Evolutionary conservation across 1,140 invertebrate species (phyloP).

Genomic region (Eriocheir sinensis): DNA sequence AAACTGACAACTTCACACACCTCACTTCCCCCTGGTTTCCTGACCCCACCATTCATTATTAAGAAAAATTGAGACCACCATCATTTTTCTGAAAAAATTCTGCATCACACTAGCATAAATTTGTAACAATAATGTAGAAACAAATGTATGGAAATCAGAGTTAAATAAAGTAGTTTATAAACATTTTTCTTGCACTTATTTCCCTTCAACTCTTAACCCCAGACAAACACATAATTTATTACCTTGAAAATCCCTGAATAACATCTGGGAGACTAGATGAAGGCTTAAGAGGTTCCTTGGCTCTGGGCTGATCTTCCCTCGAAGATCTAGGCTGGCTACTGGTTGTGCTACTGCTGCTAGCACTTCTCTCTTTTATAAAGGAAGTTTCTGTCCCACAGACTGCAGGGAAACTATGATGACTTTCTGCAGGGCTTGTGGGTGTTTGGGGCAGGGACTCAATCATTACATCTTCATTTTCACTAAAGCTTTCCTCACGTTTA

Average conservation of each 20-base stretch:
- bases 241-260: constrained; percentile 67
- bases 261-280: constrained; percentile 72
- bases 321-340: constrained; percentile 37
- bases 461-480: constrained; percentile 71
- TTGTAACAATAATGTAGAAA: too few species aligned
- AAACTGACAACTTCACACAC: too few species aligned
- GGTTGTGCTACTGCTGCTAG: constrained; percentile 42
- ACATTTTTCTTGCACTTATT: too few species aligned
- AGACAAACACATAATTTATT: too few species aligned
- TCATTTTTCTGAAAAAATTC: too few species aligned
- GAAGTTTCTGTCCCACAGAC: background rate
- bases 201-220: too few species aligned
- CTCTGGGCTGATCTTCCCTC: constrained; percentile 45
- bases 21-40: too few species aligned
- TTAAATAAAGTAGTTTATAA: too few species aligned
- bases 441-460: constrained; percentile 69
- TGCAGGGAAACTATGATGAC: constrained; percentile 56
- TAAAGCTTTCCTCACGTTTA: constrained; percentile 74
- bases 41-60: too few species aligned
- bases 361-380: constrained; percentile 34
- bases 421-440: constrained; percentile 66
- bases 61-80: too few species aligned
- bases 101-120: too few species aligned
- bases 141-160: too few species aligned
- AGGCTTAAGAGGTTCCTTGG: constrained; percentile 70